Conservation (phyloP, 2,797 vertebrate genomes). For the Gallinago nigripennis region DNA sequence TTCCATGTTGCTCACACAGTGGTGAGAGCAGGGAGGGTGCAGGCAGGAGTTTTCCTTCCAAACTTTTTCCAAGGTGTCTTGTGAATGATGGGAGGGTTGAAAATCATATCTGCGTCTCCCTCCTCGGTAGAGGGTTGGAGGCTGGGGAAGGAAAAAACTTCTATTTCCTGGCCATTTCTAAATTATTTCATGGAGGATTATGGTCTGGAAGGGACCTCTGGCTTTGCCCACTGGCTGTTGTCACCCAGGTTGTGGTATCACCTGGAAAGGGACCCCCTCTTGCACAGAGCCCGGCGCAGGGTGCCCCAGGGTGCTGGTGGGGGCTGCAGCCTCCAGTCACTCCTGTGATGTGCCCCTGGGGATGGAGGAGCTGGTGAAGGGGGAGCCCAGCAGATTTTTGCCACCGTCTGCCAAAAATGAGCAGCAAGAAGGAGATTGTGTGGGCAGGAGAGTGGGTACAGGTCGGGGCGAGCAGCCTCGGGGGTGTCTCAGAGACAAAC, state of each 20-base stretch:
- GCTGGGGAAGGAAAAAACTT: not conserved
- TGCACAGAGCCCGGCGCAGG: accelerated
- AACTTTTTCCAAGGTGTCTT: not conserved
- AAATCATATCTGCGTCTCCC: accelerated
- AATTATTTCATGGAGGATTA: not conserved
- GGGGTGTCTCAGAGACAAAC: not conserved
- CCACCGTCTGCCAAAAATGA: not conserved
- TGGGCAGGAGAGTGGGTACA: accelerated
- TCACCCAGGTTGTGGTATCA: not conserved
- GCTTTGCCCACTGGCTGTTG: accelerated
- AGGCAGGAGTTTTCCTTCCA: constrained; percentile 25
- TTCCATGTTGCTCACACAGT: not conserved
- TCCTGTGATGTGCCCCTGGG: not conserved
- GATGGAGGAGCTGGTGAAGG: not conserved
- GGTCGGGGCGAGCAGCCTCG: accelerated
- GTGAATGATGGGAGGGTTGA: not conserved
- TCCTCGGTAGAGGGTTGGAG: not conserved
- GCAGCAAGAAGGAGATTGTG: not conserved
- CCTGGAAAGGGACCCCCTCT: not conserved
- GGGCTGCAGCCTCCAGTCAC: not conserved
- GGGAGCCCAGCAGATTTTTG: not conserved
- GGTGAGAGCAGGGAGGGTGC: not conserved
- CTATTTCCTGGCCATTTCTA: not conserved
- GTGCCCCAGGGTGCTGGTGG: accelerated
- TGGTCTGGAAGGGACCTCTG: not conserved